These are phyloP conservation scores for Periphyllus acericola DNA, from an alignment of 2,888 invertebrate genomes.

Conservation along the genomic window DNA sequence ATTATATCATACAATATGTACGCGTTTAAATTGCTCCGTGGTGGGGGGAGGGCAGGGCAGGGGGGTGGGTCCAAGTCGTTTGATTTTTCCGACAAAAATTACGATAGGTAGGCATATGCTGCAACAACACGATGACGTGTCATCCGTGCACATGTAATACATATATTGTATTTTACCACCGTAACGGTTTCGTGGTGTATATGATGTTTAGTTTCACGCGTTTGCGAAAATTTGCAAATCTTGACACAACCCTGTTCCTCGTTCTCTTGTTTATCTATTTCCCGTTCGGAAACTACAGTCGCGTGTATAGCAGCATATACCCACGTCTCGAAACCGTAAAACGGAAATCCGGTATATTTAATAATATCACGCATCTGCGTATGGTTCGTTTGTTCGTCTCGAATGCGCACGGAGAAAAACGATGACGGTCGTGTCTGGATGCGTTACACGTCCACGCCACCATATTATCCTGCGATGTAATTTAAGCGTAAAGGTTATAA, in stretches of 20 bases:
- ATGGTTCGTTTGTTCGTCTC: background rate
- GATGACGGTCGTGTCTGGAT: slow-evolving; percentile 2
- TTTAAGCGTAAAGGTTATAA: background rate
- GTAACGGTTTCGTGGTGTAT: no score
- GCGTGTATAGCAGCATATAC: no score
- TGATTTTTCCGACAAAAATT: slow-evolving; percentile 29
- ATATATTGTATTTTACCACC: no score
- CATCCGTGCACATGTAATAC: no score
- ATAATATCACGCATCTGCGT: background rate
- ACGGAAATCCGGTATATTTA: slow-evolving; percentile 1
- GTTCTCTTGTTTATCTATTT: no score
- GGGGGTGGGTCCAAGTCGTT: no score
- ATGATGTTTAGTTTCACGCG: no score
- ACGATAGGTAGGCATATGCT: background rate
- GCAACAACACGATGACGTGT: no score
- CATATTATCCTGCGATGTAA: background rate
- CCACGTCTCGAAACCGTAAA: background rate
- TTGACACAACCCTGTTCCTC: no score
- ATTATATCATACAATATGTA: background rate
- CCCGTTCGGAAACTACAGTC: background rate
- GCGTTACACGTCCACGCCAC: background rate
- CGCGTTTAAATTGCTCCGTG: background rate
- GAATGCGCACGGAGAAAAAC: background rate
- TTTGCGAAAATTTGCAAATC: no score
- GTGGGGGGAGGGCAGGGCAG: no score